Evolutionary conservation across 2,888 invertebrate species (phyloP).

Genomic region (Polydrusus tereticollis): DNA sequence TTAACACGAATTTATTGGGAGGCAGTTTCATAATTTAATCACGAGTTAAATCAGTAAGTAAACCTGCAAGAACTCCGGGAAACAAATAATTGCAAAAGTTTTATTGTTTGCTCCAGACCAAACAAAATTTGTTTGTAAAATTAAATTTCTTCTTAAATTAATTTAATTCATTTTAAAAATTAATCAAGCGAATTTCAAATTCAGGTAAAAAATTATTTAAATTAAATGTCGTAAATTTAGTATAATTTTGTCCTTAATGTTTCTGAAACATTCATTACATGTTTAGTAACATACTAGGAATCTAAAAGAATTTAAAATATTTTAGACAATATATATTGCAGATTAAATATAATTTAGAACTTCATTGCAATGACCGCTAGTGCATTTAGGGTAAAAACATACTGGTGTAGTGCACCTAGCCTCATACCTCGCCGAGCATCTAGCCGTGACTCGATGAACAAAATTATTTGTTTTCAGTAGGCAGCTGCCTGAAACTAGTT

Average conservation of each 20-base stretch:
- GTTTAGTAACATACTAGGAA: no score
- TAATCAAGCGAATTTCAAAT: background rate
- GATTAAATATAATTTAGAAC: no score
- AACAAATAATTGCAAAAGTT: conserved; percentile 14
- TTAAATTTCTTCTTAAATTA: conserved; percentile 1
- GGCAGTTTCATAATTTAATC: conserved; percentile 23
- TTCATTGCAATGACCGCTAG: no score
- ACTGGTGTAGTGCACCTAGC: no score
- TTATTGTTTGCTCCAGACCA: conserved; percentile 7
- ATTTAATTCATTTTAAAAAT: conserved; percentile 6
- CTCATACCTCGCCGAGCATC: no score
- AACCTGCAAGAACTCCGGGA: conserved; percentile 9
- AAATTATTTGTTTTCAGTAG: no score
- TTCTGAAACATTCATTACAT: no score
- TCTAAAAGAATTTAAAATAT: no score
- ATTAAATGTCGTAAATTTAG: background rate
- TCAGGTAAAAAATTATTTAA: background rate
- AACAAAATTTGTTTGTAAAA: conserved; percentile 5
- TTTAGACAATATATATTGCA: no score
- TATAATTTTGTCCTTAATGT: background rate
- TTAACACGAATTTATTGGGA: background rate
- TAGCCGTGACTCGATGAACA: no score
- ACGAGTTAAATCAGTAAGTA: conserved; percentile 15
- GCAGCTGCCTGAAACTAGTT: no score
- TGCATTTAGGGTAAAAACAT: no score